phyloP scores from a whole-genome alignment of 2,888 invertebrate species.

The Leptinotarsa juncta region DNA sequence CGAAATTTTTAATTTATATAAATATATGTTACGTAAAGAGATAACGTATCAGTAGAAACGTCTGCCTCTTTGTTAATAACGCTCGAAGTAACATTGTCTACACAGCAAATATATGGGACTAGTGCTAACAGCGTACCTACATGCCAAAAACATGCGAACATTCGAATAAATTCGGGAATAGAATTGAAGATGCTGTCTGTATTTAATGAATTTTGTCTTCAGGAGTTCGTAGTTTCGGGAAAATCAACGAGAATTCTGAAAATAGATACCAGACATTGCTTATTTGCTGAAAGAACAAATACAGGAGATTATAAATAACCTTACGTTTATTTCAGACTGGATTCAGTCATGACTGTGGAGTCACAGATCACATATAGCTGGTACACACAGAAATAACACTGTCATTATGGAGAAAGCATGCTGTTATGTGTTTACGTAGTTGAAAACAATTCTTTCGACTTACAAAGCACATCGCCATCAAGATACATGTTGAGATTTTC shows the following conservation, averaged over 20 bases:
- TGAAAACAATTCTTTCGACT: slow-evolving; percentile 11
- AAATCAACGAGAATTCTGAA: not conserved
- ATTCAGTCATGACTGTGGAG: slow-evolving; percentile 4
- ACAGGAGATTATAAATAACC: slow-evolving; percentile 10
- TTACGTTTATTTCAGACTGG: not conserved
- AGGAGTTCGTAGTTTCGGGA: not conserved
- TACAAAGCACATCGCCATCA: slow-evolving; percentile 12
- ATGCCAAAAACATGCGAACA: not conserved
- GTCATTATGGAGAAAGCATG: slow-evolving; percentile 14
- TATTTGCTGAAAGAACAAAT: not conserved
- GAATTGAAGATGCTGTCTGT: no score
- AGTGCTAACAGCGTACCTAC: not conserved
- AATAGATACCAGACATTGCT: slow-evolving; percentile 7
- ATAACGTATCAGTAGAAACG: slow-evolving; percentile 9
- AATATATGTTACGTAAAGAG: slow-evolving; percentile 4
- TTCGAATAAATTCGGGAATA: no score
- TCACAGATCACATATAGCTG: not conserved
- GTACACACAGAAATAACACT: slow-evolving; percentile 1
- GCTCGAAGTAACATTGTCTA: not conserved
- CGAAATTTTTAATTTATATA: slow-evolving; percentile 12
- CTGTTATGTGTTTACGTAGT: not conserved
- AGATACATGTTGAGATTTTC: slow-evolving; percentile 17
- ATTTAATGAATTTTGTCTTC: no score
- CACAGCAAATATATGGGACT: not conserved
- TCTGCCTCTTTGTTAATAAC: slow-evolving; percentile 5